phyloP scores from a whole-genome alignment of 2,888 invertebrate species.

The Ophion obscuratus region DNA sequence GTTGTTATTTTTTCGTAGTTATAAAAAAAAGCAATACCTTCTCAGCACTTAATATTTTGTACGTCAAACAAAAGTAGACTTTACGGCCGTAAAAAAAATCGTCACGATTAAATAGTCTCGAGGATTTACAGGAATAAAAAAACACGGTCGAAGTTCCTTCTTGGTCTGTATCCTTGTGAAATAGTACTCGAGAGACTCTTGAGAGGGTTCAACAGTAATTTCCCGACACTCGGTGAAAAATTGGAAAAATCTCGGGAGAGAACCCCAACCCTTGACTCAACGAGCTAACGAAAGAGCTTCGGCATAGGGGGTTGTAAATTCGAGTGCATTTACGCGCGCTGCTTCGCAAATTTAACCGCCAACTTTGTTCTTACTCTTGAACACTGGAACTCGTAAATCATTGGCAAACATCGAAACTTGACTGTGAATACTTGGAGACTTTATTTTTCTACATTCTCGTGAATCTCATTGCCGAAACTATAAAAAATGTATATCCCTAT shows the following conservation, averaged over 20 bases:
- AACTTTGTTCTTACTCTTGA: conserved; percentile 14
- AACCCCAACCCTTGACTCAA: conserved; percentile 34
- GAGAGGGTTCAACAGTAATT: conserved; percentile 30
- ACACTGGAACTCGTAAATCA: conserved; percentile 19
- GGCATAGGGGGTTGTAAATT: conserved; percentile 25
- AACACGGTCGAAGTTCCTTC: background rate
- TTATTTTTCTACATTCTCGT: background rate
- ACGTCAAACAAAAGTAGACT: background rate
- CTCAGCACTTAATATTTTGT: no score
- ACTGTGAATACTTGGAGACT: background rate
- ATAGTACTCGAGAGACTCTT: conserved; percentile 27
- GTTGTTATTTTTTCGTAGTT: no score
- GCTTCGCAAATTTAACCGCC: conserved; percentile 25
- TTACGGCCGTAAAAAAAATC: background rate
- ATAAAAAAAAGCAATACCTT: no score
- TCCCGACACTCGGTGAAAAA: conserved; percentile 22
- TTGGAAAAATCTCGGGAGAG: conserved; percentile 34
- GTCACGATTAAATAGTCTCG: background rate
- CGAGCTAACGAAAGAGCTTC: conserved; percentile 44
- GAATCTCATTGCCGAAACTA: background rate
- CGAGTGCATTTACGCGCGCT: conserved; percentile 28
- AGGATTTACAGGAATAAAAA: background rate
- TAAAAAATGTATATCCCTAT: background rate
- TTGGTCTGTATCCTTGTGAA: background rate
- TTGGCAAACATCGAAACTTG: conserved; percentile 8